A percentile compares a stretch with the other conserved stretches of the same genome.
Conservation (phyloP, 2,888 invertebrate species). For the Saturnia pavonia region DNA sequence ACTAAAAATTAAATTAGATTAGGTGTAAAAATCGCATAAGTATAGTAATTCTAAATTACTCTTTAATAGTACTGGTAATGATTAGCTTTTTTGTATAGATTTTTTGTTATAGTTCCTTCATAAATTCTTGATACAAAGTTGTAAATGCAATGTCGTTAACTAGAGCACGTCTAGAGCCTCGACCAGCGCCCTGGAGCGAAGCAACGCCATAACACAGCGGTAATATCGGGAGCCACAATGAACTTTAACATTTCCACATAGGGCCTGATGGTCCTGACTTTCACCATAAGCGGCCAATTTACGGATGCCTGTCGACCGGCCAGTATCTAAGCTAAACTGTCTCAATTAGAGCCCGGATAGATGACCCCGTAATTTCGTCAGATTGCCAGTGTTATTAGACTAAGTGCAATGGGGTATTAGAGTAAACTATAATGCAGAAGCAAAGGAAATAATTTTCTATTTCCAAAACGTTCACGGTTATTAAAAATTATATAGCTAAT, state of each 20-base stretch:
- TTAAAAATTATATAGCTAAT: conserved; percentile 16
- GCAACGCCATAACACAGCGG: conserved; percentile 64
- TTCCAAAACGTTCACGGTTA: conserved; percentile 18
- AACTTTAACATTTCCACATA: conserved; percentile 77
- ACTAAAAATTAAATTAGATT: conserved; percentile 19
- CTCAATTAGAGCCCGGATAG: conserved; percentile 78
- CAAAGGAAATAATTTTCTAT: conserved; percentile 19
- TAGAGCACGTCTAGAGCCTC: conserved; percentile 41
- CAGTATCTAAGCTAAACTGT: conserved; percentile 77
- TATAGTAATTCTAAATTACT: conserved; percentile 28
- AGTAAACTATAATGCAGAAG: conserved; percentile 21
- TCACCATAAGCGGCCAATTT: conserved; percentile 79
- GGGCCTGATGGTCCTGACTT: conserved; percentile 66
- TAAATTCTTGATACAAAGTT: conserved; percentile 23
- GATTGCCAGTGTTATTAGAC: conserved; percentile 64
- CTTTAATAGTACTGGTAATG: conserved; percentile 16
- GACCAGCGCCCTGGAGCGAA: conserved; percentile 63
- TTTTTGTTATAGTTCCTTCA: conserved; percentile 31
- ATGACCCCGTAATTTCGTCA: conserved; percentile 77
- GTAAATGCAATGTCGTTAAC: conserved; percentile 38
- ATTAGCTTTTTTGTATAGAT: conserved; percentile 20
- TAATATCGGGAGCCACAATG: conserved; percentile 70
- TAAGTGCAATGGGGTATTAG: conserved; percentile 56
- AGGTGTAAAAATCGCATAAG: conserved; percentile 29
- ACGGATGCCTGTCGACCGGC: conserved; percentile 71